Evolutionary conservation across 2,888 invertebrate species (phyloP).

Genomic region (Crematogaster levior): DNA sequence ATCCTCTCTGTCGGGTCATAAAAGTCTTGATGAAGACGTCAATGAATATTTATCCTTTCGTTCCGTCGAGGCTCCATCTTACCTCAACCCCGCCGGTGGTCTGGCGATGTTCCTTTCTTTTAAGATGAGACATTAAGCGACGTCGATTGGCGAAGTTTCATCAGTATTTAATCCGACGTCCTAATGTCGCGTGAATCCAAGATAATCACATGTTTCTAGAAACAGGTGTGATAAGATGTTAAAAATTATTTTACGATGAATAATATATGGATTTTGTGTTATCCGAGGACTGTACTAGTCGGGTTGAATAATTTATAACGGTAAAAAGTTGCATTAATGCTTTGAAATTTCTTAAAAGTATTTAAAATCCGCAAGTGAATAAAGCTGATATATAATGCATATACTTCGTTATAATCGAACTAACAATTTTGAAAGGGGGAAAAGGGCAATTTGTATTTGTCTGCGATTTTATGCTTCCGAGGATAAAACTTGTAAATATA

Average conservation of each 20-base stretch:
- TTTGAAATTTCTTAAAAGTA: not conserved
- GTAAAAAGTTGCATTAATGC: not conserved
- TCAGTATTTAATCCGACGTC: slow-evolving; percentile 69
- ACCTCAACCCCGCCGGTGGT: slow-evolving; percentile 57
- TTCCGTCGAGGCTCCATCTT: slow-evolving; percentile 72
- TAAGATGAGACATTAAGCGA: slow-evolving; percentile 71
- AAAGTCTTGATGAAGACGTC: slow-evolving; percentile 84
- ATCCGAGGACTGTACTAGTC: not conserved
- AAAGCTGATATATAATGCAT: not conserved
- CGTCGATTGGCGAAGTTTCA: slow-evolving; percentile 68
- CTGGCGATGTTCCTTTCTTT: slow-evolving; percentile 70
- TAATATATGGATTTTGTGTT: not conserved
- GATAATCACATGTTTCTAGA: slow-evolving; percentile 27
- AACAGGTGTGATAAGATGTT: not conserved
- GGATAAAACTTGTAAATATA: not conserved
- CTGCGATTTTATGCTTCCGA: not conserved
- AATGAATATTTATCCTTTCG: slow-evolving; percentile 84
- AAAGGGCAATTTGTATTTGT: slow-evolving; percentile 3
- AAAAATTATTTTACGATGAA: not conserved
- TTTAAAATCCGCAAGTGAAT: not conserved
- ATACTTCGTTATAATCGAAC: not conserved
- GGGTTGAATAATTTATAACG: not conserved
- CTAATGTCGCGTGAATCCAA: slow-evolving; percentile 35
- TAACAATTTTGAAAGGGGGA: not conserved
- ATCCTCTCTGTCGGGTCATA: slow-evolving; percentile 73